Conservation (phyloP, 2,888 invertebrate genomes). For the Spodoptera exigua region DNA sequence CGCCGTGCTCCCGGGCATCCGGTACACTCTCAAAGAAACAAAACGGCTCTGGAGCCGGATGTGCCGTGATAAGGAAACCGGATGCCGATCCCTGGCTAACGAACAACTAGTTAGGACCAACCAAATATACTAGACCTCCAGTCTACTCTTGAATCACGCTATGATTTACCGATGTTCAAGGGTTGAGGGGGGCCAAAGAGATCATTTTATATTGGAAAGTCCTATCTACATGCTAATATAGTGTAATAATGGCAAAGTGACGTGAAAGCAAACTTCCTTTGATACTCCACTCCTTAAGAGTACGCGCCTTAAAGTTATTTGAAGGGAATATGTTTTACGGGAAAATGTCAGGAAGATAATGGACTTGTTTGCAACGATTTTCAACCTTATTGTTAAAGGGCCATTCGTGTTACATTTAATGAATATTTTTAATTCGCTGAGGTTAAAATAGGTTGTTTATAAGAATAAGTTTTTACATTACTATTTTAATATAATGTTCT, state of each 20-base stretch:
- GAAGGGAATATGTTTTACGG: slow-evolving; percentile 49
- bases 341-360: slow-evolving; percentile 9
- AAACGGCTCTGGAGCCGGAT: slow-evolving; percentile 77
- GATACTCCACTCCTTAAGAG: slow-evolving; percentile 70
- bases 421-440: too few relatives aligned
- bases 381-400: slow-evolving; percentile 9
- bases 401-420: slow-evolving; percentile 3
- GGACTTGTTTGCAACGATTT: background rate
- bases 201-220: slow-evolving; percentile 58
- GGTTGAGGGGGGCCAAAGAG: slow-evolving; percentile 45
- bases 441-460: too few relatives aligned
- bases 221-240: slow-evolving; percentile 72
- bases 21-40: slow-evolving; percentile 79
- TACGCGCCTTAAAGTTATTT: slow-evolving; percentile 64
- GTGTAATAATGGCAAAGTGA: slow-evolving; percentile 70
- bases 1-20: slow-evolving; percentile 64
- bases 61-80: slow-evolving; percentile 81
- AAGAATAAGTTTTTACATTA: too few relatives aligned
- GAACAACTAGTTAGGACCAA: slow-evolving; percentile 75
- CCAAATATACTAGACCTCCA: slow-evolving; percentile 65
- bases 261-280: slow-evolving; percentile 76
- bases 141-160: slow-evolving; percentile 37
- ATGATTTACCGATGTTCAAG: slow-evolving; percentile 33
- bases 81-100: slow-evolving; percentile 79
- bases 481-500: too few relatives aligned